Evolutionary conservation across 2,888 invertebrate species (phyloP).

Genomic region (Mamestra brassicae): DNA sequence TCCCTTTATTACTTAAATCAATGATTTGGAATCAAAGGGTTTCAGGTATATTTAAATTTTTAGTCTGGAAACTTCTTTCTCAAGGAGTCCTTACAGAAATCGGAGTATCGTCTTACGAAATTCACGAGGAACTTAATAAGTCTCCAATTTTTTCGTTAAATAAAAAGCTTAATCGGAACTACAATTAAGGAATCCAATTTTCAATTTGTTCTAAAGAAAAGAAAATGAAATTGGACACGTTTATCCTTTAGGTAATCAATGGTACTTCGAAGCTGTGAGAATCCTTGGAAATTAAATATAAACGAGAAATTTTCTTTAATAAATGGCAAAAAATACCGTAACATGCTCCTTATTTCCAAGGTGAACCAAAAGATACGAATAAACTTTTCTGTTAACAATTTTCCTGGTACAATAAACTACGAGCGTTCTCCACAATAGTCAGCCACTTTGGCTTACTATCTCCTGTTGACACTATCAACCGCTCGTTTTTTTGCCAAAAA

Average conservation of each 20-base stretch:
- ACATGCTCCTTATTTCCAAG: not conserved
- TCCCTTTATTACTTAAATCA: not conserved
- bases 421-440: slow-evolving; percentile 29
- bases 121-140: slow-evolving; percentile 25
- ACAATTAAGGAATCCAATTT: slow-evolving; percentile 7
- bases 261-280: not conserved
- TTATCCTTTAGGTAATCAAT: slow-evolving; percentile 1
- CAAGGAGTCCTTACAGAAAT: slow-evolving; percentile 2
- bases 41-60: slow-evolving; percentile 4
- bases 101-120: slow-evolving; percentile 30
- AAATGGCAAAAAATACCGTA: not conserved
- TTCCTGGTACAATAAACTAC: slow-evolving; percentile 5
- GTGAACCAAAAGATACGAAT: not conserved
- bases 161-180: slow-evolving; percentile 22
- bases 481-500: slow-evolving; percentile 34
- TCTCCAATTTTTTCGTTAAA: not conserved
- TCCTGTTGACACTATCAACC: slow-evolving; percentile 30
- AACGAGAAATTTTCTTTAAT: not conserved
- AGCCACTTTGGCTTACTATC: slow-evolving; percentile 27
- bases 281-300: not conserved
- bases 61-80: slow-evolving; percentile 6
- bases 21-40: slow-evolving; percentile 37
- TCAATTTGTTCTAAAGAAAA: slow-evolving; percentile 2
- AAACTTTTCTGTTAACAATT: not conserved
- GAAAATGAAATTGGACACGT: slow-evolving; percentile 14